Conservation (phyloP, 2,888 invertebrate species). For the Leucania comma region DNA sequence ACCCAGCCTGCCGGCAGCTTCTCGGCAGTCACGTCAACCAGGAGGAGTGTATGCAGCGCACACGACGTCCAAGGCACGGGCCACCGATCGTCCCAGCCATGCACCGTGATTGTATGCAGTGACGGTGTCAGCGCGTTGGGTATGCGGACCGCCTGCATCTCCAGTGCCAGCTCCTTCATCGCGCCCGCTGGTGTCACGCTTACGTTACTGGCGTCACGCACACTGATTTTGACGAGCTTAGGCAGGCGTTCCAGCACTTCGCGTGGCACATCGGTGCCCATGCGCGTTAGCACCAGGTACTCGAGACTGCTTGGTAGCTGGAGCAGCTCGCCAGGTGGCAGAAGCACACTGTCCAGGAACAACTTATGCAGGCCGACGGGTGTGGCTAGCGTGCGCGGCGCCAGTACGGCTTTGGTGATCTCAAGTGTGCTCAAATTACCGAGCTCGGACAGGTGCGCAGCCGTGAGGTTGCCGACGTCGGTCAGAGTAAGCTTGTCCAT, state of each 20-base stretch:
- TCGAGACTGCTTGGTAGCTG: slow-evolving; percentile 26
- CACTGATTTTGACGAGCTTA: slow-evolving; percentile 14
- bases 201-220: slow-evolving; percentile 29
- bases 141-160: slow-evolving; percentile 27
- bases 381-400: slow-evolving; percentile 89
- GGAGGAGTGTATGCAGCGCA: slow-evolving; percentile 38
- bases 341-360: slow-evolving; percentile 25
- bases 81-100: slow-evolving; percentile 41
- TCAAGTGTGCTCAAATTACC: slow-evolving; percentile 23
- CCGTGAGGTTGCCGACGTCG: slow-evolving; percentile 21
- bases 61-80: slow-evolving; percentile 52
- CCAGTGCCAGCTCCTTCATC: slow-evolving; percentile 35
- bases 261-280: slow-evolving; percentile 16
- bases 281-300: slow-evolving; percentile 33
- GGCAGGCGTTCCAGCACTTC: slow-evolving; percentile 33
- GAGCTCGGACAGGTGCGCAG: slow-evolving; percentile 34
- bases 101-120: slow-evolving; percentile 40
- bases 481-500: slow-evolving; percentile 32
- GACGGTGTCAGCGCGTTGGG: slow-evolving; percentile 41
- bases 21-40: slow-evolving; percentile 9
- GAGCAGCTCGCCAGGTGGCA: slow-evolving; percentile 16
- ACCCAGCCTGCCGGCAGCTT: slow-evolving; percentile 38
- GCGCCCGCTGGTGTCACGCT: slow-evolving; percentile 20
- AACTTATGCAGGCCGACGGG: slow-evolving; percentile 40
- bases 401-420: slow-evolving; percentile 10